phyloP scores from a whole-genome alignment of 1,140 invertebrate genomes.

The Brachionus angularis region DNA sequence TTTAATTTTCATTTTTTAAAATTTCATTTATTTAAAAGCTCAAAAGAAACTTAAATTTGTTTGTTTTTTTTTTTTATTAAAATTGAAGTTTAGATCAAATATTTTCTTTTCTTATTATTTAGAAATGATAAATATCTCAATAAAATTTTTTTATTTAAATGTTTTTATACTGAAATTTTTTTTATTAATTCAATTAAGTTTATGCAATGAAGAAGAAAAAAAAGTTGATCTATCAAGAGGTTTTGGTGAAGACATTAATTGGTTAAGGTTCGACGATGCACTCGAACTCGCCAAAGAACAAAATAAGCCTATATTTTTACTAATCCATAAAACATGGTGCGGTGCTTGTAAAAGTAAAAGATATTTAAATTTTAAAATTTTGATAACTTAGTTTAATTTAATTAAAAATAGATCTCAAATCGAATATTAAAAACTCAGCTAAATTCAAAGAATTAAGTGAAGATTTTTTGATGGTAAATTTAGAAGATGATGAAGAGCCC shows the following conservation, averaged over 20 bases:
- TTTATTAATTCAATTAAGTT: too few relatives aligned
- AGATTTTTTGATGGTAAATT: conserved; percentile 64
- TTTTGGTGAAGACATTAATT: background rate
- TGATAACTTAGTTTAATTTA: too few relatives aligned
- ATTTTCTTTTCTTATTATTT: too few relatives aligned
- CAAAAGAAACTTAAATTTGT: too few relatives aligned
- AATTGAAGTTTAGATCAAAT: too few relatives aligned
- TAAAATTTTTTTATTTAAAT: too few relatives aligned
- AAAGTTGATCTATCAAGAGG: background rate
- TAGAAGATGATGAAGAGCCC: conserved; percentile 46
- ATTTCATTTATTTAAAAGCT: too few relatives aligned
- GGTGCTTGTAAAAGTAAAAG: conserved; percentile 62
- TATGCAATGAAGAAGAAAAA: too few relatives aligned
- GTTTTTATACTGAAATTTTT: too few relatives aligned
- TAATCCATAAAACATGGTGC: conserved; percentile 67
- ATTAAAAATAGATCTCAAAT: conserved; percentile 61
- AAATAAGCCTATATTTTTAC: conserved; percentile 63
- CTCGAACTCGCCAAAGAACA: background rate
- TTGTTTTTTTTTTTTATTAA: too few relatives aligned
- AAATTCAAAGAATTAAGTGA: conserved; percentile 62
- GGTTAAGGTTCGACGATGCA: background rate
- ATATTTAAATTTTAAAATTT: background rate
- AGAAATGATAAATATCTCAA: too few relatives aligned
- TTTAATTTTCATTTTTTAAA: too few relatives aligned
- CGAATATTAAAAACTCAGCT: conserved; percentile 61